Evolutionary conservation across 2,797 vertebrate species (phyloP).

Genomic region (Rhinophrynus dorsalis): DNA sequence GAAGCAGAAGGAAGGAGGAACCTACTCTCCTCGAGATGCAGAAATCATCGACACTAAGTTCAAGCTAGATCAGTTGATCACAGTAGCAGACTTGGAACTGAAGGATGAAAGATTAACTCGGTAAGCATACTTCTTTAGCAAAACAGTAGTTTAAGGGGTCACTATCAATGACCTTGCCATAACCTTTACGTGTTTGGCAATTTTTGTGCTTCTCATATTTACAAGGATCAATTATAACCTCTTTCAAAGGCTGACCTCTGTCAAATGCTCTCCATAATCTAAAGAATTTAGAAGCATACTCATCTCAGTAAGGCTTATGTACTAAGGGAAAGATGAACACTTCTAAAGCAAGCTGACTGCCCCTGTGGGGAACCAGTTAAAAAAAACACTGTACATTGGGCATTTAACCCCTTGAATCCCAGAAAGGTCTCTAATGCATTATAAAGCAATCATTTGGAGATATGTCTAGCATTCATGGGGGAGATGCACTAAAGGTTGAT

Average conservation of each 20-base stretch:
- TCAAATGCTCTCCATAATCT: conserved; percentile 62
- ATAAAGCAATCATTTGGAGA: no score
- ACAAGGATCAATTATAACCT: conserved; percentile 82
- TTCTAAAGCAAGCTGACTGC: no score
- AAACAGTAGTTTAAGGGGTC: conserved; percentile 69
- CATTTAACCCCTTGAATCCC: no score
- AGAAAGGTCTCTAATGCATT: no score
- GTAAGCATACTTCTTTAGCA: conserved; percentile 72
- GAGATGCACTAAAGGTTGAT: no score
- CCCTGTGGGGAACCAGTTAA: no score
- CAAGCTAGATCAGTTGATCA: conserved; percentile 95
- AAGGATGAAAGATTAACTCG: conserved; percentile 95
- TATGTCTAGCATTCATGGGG: no score
- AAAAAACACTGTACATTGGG: no score
- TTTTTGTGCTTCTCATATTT: conserved; percentile 80
- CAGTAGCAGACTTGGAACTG: conserved; percentile 92
- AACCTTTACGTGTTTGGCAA: conserved; percentile 83
- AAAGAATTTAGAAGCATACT: conserved; percentile 7
- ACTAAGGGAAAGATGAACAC: no score
- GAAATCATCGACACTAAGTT: conserved; percentile 97
- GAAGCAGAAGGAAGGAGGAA: conserved; percentile 93
- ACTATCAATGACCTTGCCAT: conserved; percentile 75
- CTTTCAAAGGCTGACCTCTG: conserved; percentile 76
- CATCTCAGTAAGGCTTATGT: no score
- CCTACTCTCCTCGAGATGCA: conserved; percentile 92